phyloP scores from a whole-genome alignment of 1,140 invertebrate species.

The Ylistrum balloti region DNA sequence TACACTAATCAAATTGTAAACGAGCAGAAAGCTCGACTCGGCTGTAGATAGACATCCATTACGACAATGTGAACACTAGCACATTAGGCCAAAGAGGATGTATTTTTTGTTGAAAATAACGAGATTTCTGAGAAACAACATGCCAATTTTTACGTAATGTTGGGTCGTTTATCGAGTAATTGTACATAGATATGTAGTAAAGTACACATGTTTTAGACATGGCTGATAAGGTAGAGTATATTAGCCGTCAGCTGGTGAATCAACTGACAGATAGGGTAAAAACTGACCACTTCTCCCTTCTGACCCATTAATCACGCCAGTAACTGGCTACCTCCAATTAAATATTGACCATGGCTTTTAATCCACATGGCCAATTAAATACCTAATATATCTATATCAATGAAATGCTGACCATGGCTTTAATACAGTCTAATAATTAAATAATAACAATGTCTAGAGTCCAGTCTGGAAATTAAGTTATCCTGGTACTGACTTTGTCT shows the following conservation, averaged over 20 bases:
- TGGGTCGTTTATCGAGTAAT: conserved; percentile 4
- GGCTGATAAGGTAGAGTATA: background rate
- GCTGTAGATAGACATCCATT: background rate
- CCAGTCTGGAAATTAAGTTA: too few relatives aligned
- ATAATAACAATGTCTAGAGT: too few relatives aligned
- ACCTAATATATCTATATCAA: too few relatives aligned
- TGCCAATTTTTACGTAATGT: conserved; percentile 13
- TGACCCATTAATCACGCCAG: too few relatives aligned
- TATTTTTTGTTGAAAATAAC: background rate
- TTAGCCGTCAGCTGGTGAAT: background rate
- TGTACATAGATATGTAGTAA: background rate
- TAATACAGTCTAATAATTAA: too few relatives aligned
- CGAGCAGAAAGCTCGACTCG: background rate
- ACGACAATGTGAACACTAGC: background rate
- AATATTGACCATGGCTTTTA: too few relatives aligned
- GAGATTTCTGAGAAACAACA: conserved; percentile 26
- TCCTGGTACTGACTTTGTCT: too few relatives aligned
- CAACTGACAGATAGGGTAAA: background rate
- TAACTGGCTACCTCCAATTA: too few relatives aligned
- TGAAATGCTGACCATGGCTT: too few relatives aligned
- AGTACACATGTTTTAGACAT: background rate
- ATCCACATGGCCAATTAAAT: too few relatives aligned
- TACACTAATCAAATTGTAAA: conserved; percentile 15
- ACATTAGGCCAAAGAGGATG: background rate
- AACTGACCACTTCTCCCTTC: too few relatives aligned